A percentile compares a stretch with the other conserved stretches of the same genome.
Conservation (phyloP, 2,888 invertebrate species). For the Smittia aterrima region DNA sequence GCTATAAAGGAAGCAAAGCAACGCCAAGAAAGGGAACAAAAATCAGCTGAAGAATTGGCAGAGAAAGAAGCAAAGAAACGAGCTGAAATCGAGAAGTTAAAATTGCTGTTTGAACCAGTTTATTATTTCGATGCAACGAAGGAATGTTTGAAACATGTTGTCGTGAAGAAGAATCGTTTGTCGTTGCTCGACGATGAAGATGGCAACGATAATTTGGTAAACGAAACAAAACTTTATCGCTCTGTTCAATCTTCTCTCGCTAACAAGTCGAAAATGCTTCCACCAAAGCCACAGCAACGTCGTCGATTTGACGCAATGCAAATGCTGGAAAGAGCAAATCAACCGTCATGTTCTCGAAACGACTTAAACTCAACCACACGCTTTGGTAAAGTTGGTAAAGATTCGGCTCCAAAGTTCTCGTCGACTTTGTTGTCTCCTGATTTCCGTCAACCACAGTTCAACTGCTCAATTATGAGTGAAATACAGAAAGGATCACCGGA, state of each 20-base stretch:
- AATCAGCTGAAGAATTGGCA: neutral
- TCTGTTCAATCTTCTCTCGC: neutral
- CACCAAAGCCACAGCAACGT: neutral
- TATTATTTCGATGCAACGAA: neutral
- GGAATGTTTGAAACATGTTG: neutral
- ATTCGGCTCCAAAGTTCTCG: neutral
- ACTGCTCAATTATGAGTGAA: neutral
- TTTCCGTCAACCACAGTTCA: neutral
- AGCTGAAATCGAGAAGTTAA: neutral
- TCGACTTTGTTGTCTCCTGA: slow-evolving; percentile 12
- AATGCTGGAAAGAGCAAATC: slow-evolving; percentile 1
- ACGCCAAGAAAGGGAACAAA: neutral
- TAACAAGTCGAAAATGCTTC: slow-evolving; percentile 6
- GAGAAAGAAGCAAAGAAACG: neutral
- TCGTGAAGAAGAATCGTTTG: neutral
- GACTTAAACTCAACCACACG: neutral
- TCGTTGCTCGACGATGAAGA: neutral
- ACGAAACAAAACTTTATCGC: neutral
- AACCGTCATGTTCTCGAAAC: neutral
- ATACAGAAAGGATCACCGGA: neutral
- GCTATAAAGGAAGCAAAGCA: neutral
- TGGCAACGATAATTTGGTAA: neutral
- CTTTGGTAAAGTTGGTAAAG: neutral
- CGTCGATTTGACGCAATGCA: slow-evolving; percentile 9
- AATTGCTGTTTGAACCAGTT: neutral